Evolutionary conservation across 2,113 vertebrate genomes (phyloP).

Genomic region (Motacilla tschutschensis): DNA sequence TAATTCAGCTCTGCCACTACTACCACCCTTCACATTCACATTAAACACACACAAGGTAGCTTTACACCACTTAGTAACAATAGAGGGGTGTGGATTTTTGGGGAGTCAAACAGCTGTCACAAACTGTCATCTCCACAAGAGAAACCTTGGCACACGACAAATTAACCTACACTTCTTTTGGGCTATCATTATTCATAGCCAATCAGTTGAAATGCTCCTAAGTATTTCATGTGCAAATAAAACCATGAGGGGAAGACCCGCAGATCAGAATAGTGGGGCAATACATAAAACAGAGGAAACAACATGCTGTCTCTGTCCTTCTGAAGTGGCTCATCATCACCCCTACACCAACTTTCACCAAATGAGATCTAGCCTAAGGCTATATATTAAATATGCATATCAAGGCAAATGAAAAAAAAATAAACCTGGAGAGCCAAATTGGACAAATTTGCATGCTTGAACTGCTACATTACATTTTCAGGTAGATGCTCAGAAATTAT

Average conservation of each 20-base stretch:
- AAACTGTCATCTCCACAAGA: constrained; percentile 76
- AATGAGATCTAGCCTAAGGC: constrained; percentile 92
- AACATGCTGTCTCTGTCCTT: constrained; percentile 80
- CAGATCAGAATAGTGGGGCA: constrained; percentile 76
- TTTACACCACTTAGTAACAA: constrained; percentile 69
- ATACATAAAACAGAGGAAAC: constrained; percentile 82
- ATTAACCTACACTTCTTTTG: constrained; percentile 77
- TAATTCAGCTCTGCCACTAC: background rate
- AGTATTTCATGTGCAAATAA: constrained; percentile 92
- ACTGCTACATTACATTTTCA: constrained; percentile 59
- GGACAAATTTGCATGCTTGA: constrained; percentile 84
- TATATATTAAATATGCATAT: constrained; percentile 98
- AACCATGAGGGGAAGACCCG: constrained; percentile 76
- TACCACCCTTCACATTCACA: background rate
- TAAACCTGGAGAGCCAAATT: constrained; percentile 87
- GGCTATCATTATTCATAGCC: constrained; percentile 78
- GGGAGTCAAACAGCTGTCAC: constrained; percentile 81
- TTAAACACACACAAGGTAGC: constrained; percentile 11
- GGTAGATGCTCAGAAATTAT: constrained; percentile 52
- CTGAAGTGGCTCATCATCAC: constrained; percentile 90
- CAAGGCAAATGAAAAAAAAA: constrained; percentile 94
- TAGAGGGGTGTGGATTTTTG: constrained; percentile 73
- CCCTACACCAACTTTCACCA: constrained; percentile 86
- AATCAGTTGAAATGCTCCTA: constrained; percentile 75
- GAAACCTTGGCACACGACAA: constrained; percentile 73